A percentile compares a stretch with the other conserved stretches of the same genome.
Conservation (phyloP, 2,113 vertebrate species). For the Hepsetus odoe region DNA sequence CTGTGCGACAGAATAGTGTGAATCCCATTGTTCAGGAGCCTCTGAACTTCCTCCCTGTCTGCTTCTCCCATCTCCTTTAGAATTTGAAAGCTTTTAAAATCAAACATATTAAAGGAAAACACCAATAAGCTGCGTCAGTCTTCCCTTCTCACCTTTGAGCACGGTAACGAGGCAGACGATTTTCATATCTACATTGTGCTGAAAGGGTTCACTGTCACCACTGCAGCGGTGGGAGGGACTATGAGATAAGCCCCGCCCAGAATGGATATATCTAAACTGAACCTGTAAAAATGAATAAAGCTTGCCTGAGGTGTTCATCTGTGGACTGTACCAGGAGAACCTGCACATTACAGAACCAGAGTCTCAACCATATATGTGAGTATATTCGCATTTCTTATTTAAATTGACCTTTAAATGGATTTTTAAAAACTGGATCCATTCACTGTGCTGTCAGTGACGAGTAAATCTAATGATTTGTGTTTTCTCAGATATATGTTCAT, state of each 20-base stretch:
- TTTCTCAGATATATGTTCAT: not conserved
- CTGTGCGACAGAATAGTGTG: too few relatives aligned
- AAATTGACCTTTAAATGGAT: too few relatives aligned
- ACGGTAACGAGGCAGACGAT: slow-evolving; percentile 1
- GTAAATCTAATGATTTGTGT: not conserved
- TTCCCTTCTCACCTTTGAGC: slow-evolving; percentile 14
- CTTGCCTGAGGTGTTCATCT: slow-evolving; percentile 6
- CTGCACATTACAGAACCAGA: not conserved
- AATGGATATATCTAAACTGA: slow-evolving; percentile 27
- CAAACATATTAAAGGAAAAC: not conserved
- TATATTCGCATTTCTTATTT: not conserved
- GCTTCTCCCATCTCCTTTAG: too few relatives aligned
- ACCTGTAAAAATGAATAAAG: slow-evolving; percentile 7
- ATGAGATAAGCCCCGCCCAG: slow-evolving; percentile 18
- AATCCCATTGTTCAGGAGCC: too few relatives aligned
- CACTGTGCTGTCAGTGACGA: too few relatives aligned
- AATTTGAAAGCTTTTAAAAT: not conserved
- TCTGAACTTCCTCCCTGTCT: too few relatives aligned
- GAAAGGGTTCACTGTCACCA: not conserved
- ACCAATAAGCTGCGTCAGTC: not conserved
- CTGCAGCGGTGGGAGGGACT: not conserved
- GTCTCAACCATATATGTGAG: not conserved
- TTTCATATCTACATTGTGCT: slow-evolving; percentile 15
- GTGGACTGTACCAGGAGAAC: slow-evolving; percentile 4
- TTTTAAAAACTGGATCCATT: too few relatives aligned